Percentiles rank a stretch among this genome's conserved stretches.
These are phyloP conservation scores for Orbicella faveolata DNA, from an alignment of 64 coral and sea anemone genomes.

Conservation along the genomic window DNA sequence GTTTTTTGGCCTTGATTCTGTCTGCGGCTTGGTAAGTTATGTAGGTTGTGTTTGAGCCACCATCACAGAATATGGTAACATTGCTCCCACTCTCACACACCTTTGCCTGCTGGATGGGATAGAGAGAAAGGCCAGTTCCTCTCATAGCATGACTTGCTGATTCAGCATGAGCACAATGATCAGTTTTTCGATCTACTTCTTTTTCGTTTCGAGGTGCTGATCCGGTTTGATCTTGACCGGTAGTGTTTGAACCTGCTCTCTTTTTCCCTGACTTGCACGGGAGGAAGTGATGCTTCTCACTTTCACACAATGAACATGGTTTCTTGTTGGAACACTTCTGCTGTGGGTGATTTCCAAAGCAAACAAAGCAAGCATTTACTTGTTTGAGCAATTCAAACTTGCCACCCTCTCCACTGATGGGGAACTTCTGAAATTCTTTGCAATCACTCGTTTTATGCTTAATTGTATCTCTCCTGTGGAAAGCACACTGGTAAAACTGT, in stretches of 20 bases:
- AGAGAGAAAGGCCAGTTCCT: too few species aligned
- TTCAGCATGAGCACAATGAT: too few species aligned
- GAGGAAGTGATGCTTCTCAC: slow-evolving; percentile 49
- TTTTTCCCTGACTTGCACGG: slow-evolving; percentile 46
- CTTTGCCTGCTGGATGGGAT: too few species aligned
- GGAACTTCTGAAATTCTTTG: slow-evolving; percentile 75
- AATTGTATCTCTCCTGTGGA: slow-evolving; percentile 60
- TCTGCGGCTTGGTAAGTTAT: too few species aligned
- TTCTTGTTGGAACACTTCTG: slow-evolving; percentile 55
- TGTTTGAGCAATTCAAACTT: slow-evolving; percentile 76
- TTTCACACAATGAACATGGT: slow-evolving; percentile 48
- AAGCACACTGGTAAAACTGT: slow-evolving; percentile 55
- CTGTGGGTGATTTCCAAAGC: slow-evolving; percentile 68
- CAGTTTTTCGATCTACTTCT: too few species aligned
- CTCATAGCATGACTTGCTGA: too few species aligned
- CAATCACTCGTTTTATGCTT: slow-evolving; percentile 64
- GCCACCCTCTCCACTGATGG: slow-evolving; percentile 25
- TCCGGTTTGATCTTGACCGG: not conserved
- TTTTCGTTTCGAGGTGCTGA: not conserved
- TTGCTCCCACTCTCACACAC: slow-evolving; percentile 53
- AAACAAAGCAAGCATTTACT: slow-evolving; percentile 66
- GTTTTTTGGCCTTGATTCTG: too few species aligned
- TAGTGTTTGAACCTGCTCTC: slow-evolving; percentile 20
- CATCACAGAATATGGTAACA: slow-evolving; percentile 59
- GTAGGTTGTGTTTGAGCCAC: too few species aligned